Evolutionary conservation across 2,888 invertebrate species (phyloP).

Genomic region (Microplitis manilae): DNA sequence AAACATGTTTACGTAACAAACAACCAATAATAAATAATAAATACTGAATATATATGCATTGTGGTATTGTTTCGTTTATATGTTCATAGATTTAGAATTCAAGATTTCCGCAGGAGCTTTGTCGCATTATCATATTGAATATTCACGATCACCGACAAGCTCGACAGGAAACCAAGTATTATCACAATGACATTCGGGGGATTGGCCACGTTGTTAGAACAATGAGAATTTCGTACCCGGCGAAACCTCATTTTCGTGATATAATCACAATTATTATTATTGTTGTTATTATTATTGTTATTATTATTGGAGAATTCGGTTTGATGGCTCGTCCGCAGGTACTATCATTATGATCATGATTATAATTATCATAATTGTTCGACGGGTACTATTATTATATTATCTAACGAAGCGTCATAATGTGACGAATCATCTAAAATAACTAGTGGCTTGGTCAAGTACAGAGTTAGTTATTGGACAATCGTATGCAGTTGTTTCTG

Average conservation of each 20-base stretch:
- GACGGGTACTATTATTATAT: not conserved
- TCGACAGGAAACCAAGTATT: not conserved
- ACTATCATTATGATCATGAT: not conserved
- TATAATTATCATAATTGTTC: not conserved
- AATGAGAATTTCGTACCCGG: not conserved
- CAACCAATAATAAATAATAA: too few species aligned
- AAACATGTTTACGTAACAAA: too few species aligned
- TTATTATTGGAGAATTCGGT: not conserved
- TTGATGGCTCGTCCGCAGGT: not conserved
- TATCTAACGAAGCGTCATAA: not conserved
- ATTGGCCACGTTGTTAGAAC: not conserved
- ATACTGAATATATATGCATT: not conserved
- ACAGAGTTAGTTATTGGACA: not conserved
- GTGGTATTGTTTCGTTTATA: not conserved
- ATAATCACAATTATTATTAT: not conserved
- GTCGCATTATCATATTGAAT: slow-evolving; percentile 19
- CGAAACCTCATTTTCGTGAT: not conserved
- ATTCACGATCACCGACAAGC: not conserved
- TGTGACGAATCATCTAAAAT: not conserved
- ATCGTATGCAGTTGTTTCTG: not conserved
- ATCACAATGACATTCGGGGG: not conserved
- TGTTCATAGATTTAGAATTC: not conserved
- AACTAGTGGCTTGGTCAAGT: not conserved
- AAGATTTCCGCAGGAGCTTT: slow-evolving; percentile 12
- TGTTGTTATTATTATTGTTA: not conserved